These are phyloP conservation scores for Diorhabda carinulata DNA, from an alignment of 1,140 invertebrate species.

Conservation along the genomic window DNA sequence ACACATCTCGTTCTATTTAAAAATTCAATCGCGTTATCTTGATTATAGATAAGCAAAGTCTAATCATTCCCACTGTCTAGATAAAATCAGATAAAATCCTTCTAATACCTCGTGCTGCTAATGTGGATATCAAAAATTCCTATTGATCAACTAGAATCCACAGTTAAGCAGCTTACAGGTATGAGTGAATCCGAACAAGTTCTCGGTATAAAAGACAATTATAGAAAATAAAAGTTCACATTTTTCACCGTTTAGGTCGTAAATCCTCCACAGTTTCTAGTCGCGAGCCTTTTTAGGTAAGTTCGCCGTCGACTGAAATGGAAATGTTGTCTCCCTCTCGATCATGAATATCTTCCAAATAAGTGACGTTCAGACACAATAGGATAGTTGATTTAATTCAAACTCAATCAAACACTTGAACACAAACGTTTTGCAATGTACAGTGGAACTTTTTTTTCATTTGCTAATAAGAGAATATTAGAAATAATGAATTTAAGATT, in stretches of 20 bases:
- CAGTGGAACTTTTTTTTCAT: no score
- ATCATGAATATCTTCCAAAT: neutral
- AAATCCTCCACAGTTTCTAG: neutral
- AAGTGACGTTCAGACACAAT: neutral
- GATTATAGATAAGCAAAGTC: no score
- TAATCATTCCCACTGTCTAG: neutral
- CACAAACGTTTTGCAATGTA: no score
- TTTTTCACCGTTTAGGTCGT: neutral
- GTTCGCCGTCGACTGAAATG: neutral
- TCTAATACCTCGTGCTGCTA: neutral
- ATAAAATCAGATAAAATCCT: neutral
- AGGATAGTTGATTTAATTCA: neutral
- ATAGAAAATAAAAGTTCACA: slow-evolving; percentile 3
- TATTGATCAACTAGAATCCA: neutral
- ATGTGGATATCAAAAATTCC: neutral
- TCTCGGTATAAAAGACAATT: neutral
- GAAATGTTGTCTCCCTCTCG: neutral
- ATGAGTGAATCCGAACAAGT: neutral
- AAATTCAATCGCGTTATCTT: no score
- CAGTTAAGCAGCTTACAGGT: neutral
- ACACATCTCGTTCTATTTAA: no score
- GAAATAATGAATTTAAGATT: no score
- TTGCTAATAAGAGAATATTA: no score
- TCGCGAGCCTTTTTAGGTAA: neutral
- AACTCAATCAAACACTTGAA: neutral